Evolutionary conservation across 2,888 invertebrate species (phyloP), one percentile per base, ranked within the genome.

Genomic region (Pterobdella sp.): DNA sequence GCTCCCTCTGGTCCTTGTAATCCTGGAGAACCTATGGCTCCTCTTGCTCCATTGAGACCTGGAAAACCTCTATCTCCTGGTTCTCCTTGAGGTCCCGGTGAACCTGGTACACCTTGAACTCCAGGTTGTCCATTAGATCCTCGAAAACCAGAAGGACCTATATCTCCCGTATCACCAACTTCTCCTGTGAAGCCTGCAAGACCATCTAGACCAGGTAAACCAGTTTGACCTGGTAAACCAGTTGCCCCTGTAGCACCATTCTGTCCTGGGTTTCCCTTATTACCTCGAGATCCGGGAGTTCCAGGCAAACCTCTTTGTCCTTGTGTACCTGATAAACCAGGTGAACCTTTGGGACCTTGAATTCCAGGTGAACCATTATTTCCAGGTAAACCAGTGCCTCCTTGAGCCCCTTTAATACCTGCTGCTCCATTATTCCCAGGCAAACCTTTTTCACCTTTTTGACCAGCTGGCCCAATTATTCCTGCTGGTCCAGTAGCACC

Each of bases 31-130:
- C 76, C 76, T 49, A 68, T 31, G 49, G 72, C 74, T 14, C 64
- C 68, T 22, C 18, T 42, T 31, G 56, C 73, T 32, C 73, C 70
- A 56, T 60, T 67, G 29, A 49, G 42, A 3, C 73, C 73, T 35
- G 73, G 63, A 35, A 26, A 34, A n/a, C 73, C 73, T n/a, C 14
- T 70, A 52, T 76, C 34, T 3, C 56, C 49, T 10, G 36, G 42
- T 67, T 73, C 52, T 22, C 56, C 60, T 63, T 60, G 52, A 10
- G 88, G 85, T 4, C 92, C 92, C 1, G 89, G 86, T 80, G 88
- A 36, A 32, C 76, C 76, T 22, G 49, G 31, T 22, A 29, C 68
- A 66, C 77, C 77, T 65, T 75, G 32, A 52, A 31, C 65, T 4
- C 77, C 77, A 32, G 68, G 56, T n/a, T 49, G 52, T 22, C 76